phyloP scores from a whole-genome alignment of 1,140 invertebrate species.

The Drosophila subpulchrella region DNA sequence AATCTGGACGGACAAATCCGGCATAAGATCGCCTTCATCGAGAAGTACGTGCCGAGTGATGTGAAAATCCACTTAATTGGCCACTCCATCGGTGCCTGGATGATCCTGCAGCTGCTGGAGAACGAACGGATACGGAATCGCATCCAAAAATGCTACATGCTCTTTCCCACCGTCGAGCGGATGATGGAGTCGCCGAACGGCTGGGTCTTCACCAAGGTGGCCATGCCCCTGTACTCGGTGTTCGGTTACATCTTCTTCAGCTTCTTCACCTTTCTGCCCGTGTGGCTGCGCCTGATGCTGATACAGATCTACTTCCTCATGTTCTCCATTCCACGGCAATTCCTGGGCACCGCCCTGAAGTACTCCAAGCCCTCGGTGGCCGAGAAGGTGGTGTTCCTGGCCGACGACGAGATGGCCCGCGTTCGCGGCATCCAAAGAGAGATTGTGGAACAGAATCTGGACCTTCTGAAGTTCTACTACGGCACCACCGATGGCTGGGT shows the following conservation, averaged over 20 bases:
- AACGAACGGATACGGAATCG: constrained; percentile 85
- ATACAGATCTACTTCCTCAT: constrained; percentile 86
- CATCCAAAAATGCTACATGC: constrained; percentile 87
- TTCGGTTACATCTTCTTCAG: constrained; percentile 75
- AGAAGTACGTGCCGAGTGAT: constrained; percentile 88
- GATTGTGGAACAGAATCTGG: constrained; percentile 85
- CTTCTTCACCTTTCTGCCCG: constrained; percentile 86
- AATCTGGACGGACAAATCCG: constrained; percentile 90
- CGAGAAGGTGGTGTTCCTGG: constrained; percentile 87
- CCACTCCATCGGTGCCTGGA: constrained; percentile 94
- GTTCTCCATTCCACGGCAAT: constrained; percentile 84
- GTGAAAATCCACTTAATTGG: constrained; percentile 90
- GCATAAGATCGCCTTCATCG: constrained; percentile 92
- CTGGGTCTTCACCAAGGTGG: constrained; percentile 85
- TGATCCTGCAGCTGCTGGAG: constrained; percentile 90
- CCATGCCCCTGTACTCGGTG: constrained; percentile 70
- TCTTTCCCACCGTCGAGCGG: constrained; percentile 93
- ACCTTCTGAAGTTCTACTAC: constrained; percentile 91
- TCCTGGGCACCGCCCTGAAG: constrained; percentile 84
- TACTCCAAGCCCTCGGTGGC: constrained; percentile 86
- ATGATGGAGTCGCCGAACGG: constrained; percentile 91
- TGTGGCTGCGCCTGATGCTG: constrained; percentile 85
- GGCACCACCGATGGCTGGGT: constrained; percentile 91
- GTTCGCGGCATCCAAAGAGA: constrained; percentile 87
- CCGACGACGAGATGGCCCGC: constrained; percentile 87